Base-by-base conservation (phyloP, 1,140 invertebrate species). In the Apis cerana region DNA sequence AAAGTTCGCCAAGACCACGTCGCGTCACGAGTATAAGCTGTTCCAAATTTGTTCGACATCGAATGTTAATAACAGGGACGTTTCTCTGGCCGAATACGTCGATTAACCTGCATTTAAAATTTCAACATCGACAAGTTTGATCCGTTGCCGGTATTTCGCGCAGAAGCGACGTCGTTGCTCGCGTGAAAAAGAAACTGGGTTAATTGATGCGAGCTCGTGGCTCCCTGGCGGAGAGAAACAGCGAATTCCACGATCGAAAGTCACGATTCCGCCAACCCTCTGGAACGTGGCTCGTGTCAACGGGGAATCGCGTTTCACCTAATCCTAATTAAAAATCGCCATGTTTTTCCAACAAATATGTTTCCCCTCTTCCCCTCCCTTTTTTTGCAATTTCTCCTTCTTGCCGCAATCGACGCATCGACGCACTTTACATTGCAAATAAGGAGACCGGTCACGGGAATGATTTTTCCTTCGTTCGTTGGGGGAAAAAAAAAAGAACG, bases 381-480 rank as follows among this genome's bases (percentile, higher is more conserved):
- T 7, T 43, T 43, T 43, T 43, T 7, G 33, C 33, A 27, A 68
- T 43, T 48, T n/a, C 23, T 33, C 21, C 13, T 19, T 27, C 10
- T 43, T n/a, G 33, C 19, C 2, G 1, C 33, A 1, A 15, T 9
- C 54, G 8, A 50, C 68, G 52, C 27, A 7, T 12, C 48, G 48
- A 27, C 50, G 43, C 56, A n/a, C 27, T 82, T 82, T 77, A 50
- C 80, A 82, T 82, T 82, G 65, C 74, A 69, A 82, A 77, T 77
- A n/a, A 17, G 17, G 1, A 13, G 21, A 65, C 70, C 17, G 13
- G 72, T 58, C 62, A 68, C 80, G 54, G 33, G 33, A 68, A 59
- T 11, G n/a, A 76, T 58, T 68, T 75, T 59, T 70, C 33, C 75
- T 54, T 27, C n/a, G 56, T 33, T 52, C 21, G 71, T 17, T n/a